Conservation (phyloP, 2,797 vertebrate species). For the Gymnocypris eckloni region DNA sequence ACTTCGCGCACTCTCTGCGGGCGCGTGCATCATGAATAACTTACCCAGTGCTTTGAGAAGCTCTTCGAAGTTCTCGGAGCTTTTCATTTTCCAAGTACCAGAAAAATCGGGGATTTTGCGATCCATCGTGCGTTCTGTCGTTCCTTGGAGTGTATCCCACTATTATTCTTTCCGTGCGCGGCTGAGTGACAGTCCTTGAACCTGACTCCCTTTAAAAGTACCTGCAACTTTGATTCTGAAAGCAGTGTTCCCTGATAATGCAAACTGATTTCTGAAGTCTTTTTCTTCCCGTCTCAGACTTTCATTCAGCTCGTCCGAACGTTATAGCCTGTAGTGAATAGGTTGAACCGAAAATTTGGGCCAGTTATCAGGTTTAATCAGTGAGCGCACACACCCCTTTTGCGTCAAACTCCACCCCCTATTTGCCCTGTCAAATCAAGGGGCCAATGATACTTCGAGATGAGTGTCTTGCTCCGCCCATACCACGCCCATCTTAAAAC, state of each 20-base stretch:
- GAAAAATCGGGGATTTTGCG: slow-evolving; percentile 87
- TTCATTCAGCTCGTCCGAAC: neutral
- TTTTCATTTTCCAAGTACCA: slow-evolving; percentile 92
- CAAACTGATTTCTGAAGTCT: neutral
- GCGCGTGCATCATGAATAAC: slow-evolving; percentile 47
- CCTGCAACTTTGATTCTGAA: slow-evolving; percentile 19
- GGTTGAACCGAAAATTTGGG: slow-evolving; percentile 61
- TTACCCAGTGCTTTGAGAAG: slow-evolving; percentile 90
- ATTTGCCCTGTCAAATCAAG: slow-evolving; percentile 14
- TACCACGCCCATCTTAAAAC: slow-evolving; percentile 61
- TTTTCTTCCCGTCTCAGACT: neutral
- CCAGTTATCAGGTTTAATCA: slow-evolving; percentile 59
- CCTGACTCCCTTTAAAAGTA: slow-evolving; percentile 10
- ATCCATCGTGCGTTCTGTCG: slow-evolving; percentile 70
- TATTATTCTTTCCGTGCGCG: slow-evolving; percentile 14
- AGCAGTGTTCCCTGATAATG: neutral
- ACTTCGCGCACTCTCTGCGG: neutral
- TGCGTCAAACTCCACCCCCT: slow-evolving; percentile 64
- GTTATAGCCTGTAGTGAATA: slow-evolving; percentile 55
- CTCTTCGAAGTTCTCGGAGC: slow-evolving; percentile 93
- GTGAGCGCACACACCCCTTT: slow-evolving; percentile 68
- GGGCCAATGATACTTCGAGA: slow-evolving; percentile 47
- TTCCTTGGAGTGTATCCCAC: slow-evolving; percentile 21
- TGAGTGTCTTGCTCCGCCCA: slow-evolving; percentile 34
- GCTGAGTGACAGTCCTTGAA: neutral